Conservation (phyloP, 2,797 vertebrate species). For the Anguilla obscura region DNA sequence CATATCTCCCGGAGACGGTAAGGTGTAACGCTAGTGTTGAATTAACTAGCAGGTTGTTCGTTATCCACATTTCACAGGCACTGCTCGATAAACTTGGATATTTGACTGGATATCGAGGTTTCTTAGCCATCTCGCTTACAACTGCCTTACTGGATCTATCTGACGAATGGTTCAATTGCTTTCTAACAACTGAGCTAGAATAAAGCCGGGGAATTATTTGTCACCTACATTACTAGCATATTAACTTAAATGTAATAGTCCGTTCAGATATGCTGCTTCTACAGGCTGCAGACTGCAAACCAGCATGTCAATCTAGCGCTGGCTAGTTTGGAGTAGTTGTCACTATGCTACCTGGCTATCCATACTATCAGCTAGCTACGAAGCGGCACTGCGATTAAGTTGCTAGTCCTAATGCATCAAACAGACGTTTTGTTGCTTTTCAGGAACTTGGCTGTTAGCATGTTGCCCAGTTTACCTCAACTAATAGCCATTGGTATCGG, state of each 20-base stretch:
- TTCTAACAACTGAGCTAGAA: neutral
- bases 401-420: no score
- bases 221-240: neutral
- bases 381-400: no score
- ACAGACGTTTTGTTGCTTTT: no score
- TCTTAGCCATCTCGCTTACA: neutral
- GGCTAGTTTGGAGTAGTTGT: neutral
- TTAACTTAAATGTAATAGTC: neutral
- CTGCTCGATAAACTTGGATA: neutral
- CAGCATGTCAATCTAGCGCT: neutral
- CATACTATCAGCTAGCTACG: no score
- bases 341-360: no score
- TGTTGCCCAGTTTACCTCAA: no score
- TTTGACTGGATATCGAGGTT: neutral
- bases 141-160: neutral
- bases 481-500: no score
- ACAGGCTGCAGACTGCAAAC: no score
- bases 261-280: neutral
- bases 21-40: slow-evolving; percentile 47
- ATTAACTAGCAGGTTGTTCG: neutral
- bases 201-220: neutral
- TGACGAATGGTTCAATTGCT: neutral
- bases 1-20: slow-evolving; percentile 95
- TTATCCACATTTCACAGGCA: neutral
- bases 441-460: no score